Conservation (phyloP, 1,140 invertebrate species). For the Lycorma delicatula region DNA sequence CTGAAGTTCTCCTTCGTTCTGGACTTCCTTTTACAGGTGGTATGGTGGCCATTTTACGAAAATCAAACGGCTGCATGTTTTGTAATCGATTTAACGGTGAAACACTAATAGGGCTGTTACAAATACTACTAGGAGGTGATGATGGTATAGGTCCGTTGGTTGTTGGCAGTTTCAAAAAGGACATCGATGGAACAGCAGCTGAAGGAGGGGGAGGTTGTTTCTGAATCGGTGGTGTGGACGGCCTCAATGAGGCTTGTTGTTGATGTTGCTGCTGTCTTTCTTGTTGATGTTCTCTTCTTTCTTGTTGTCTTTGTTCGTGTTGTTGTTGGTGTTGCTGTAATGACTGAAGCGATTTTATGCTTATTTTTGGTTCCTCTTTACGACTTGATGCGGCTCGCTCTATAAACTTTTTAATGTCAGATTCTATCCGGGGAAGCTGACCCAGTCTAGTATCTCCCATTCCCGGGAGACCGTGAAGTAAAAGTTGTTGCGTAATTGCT, state of each 20-base stretch:
- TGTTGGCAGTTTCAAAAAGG: slow-evolving; percentile 25
- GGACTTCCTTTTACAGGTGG: slow-evolving; percentile 33
- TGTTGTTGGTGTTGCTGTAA: background rate
- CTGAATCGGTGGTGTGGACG: slow-evolving; percentile 17
- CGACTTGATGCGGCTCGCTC: slow-evolving; percentile 35
- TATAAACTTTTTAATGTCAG: slow-evolving; percentile 49
- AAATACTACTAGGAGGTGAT: slow-evolving; percentile 33
- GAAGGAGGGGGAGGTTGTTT: slow-evolving; percentile 15
- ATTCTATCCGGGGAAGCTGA: slow-evolving; percentile 39
- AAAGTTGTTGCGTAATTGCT: slow-evolving; percentile 68
- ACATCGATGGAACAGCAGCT: slow-evolving; percentile 15
- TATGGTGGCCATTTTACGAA: slow-evolving; percentile 60
- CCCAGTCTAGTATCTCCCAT: slow-evolving; percentile 12
- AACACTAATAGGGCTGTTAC: slow-evolving; percentile 45
- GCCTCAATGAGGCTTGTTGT: slow-evolving; percentile 11
- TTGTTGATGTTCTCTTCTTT: no score
- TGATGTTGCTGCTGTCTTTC: background rate
- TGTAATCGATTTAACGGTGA: slow-evolving; percentile 82
- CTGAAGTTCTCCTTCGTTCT: slow-evolving; percentile 41
- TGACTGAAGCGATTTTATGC: slow-evolving; percentile 13
- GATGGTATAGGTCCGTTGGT: slow-evolving; percentile 36
- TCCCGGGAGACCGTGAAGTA: slow-evolving; percentile 41
- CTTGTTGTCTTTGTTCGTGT: no score
- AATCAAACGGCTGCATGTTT: slow-evolving; percentile 93
- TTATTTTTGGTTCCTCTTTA: slow-evolving; percentile 15